These are phyloP conservation scores for Geothlypis trichas DNA, from an alignment of 2,113 vertebrate genomes.

Conservation along the genomic window DNA sequence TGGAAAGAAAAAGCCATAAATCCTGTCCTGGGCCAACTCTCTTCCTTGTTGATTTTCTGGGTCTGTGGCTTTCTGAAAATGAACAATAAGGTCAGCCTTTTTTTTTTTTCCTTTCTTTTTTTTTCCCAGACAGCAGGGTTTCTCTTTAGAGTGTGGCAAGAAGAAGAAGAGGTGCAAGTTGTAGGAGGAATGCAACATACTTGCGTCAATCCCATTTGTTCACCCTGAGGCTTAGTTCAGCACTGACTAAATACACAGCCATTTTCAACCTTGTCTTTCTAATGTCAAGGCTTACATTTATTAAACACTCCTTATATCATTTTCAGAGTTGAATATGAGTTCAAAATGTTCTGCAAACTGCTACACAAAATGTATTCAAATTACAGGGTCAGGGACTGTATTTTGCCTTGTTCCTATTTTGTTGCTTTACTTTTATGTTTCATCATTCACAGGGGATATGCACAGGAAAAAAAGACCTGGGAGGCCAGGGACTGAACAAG, in stretches of 20 bases:
- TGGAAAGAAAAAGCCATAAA: not conserved
- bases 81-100: not conserved
- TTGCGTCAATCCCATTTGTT: not conserved
- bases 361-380: not conserved
- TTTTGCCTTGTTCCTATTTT: not conserved
- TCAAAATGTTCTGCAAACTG: conserved; percentile 26
- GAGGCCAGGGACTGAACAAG: not conserved
- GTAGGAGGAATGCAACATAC: not conserved
- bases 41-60: not conserved
- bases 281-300: conserved; percentile 32
- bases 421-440: conserved; percentile 4
- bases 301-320: not conserved
- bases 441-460: not conserved
- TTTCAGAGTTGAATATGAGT: conserved; percentile 46
- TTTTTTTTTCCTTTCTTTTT: no score
- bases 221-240: conserved; percentile 33
- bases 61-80: not conserved
- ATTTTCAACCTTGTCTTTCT: conserved; percentile 29
- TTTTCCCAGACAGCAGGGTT: not conserved
- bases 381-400: conserved; percentile 12
- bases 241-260: not conserved
- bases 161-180: not conserved
- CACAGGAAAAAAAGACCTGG: not conserved
- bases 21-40: not conserved
- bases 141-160: not conserved